Conservation (phyloP, 2,888 invertebrate genomes). For the Operophtera brumata region DNA sequence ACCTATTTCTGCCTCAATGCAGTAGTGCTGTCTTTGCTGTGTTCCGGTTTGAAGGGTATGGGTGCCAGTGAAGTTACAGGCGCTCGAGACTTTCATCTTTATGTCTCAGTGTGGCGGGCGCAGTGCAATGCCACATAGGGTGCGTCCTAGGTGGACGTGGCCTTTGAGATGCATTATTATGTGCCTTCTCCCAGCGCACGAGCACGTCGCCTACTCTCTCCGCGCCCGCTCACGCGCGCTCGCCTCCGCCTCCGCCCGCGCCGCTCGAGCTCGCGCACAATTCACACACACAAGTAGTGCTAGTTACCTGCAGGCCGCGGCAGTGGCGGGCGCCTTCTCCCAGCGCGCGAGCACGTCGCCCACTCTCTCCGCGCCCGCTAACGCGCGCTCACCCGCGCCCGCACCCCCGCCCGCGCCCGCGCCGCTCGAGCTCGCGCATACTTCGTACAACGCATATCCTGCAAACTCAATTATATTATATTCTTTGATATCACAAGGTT, state of each 20-base stretch:
- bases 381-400: slow-evolving; percentile 86
- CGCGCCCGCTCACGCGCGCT: slow-evolving; percentile 90
- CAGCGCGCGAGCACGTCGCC: slow-evolving; percentile 97
- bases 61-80: too few species aligned
- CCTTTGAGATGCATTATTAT: too few species aligned
- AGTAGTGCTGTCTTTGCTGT: too few species aligned
- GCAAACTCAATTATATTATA: slow-evolving; percentile 10
- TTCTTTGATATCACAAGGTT: too few species aligned
- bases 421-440: slow-evolving; percentile 85
- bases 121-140: too few species aligned
- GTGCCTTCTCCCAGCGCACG: slow-evolving; percentile 96
- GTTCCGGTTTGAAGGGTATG: too few species aligned
- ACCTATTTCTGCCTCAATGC: too few species aligned
- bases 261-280: slow-evolving; percentile 87
- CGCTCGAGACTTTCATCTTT: too few species aligned
- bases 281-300: too few species aligned
- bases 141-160: too few species aligned
- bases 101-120: too few species aligned
- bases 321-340: slow-evolving; percentile 91
- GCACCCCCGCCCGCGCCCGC: slow-evolving; percentile 48
- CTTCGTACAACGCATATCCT: slow-evolving; percentile 96
- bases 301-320: slow-evolving; percentile 81
- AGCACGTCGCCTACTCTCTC: slow-evolving; percentile 97
- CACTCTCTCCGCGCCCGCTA: slow-evolving; percentile 92
- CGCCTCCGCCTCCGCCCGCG: slow-evolving; percentile 70